Base-by-base conservation (phyloP, 2,797 vertebrate genomes). In the Ataeniobius toweri region DNA sequence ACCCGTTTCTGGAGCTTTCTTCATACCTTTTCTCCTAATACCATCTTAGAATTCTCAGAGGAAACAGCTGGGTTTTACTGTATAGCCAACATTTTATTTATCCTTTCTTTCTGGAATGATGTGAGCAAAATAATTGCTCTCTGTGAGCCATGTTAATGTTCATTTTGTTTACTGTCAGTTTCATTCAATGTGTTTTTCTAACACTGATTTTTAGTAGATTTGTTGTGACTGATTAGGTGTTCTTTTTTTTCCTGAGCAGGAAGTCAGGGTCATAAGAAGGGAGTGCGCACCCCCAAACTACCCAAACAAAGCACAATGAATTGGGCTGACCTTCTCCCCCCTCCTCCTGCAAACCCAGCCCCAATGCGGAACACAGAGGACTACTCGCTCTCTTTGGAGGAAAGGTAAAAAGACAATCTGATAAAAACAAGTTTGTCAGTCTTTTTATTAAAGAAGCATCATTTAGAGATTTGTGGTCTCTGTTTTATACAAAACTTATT, bases 231-330 rank as follows among this genome's bases (percentile, higher is more conserved):
- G 76, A 89, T 56, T 59, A 36, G 69, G 3, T 77, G 73, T 73
- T 74, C 26, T 82, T 79, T 73, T 78, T 58, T 87, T 89, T 89
- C 80, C 75, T 78, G 91, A 91, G 73, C 91, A 99, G 98, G 98
- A 83, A 99, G 98, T 92, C 98, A 99, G 95, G 97, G 98, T 85
- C 98, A 99, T 84, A 99, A 99, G 92, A 99, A 99, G 89, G 96
- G 96, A 81, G 94, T 95, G 48, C 95, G 98, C 8, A 97, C 96
- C 73, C 97, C 97, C 59, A 99, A 99, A 95, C 94, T 96, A 80
- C 95, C 97, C 70, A 99, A 99, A 90, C 98, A 98, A 91, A 96
- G 95, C 77, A 96, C 97, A 79, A 98, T 99, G 97, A 98, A 98
- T 91, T 99, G 98, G 98, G 95, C 97, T 59, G 98, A 99, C 85